phyloP scores from a whole-genome alignment of 2,888 invertebrate species.

The Pseudococcus viburni region DNA sequence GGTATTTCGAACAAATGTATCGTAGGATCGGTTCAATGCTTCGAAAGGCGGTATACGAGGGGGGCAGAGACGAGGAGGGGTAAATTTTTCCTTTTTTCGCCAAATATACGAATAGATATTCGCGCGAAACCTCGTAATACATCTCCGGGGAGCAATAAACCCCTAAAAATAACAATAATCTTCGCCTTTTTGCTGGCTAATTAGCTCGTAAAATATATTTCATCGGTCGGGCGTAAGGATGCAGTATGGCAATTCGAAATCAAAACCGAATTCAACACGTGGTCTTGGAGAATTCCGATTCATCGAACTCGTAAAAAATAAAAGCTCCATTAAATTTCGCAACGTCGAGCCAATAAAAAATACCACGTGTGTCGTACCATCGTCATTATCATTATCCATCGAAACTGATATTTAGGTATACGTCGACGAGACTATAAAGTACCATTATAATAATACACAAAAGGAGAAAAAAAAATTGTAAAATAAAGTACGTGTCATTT shows the following conservation, averaged over 20 bases:
- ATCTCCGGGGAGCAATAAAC: background rate
- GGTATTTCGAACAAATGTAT: conserved; percentile 19
- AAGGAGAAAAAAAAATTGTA: background rate
- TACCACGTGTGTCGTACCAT: background rate
- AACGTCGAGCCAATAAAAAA: background rate
- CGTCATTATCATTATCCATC: background rate
- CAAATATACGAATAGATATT: background rate
- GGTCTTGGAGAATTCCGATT: background rate
- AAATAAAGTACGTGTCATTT: conserved; percentile 44
- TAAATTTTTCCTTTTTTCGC: background rate
- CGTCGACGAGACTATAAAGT: too few relatives aligned
- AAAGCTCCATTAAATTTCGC: conserved; percentile 12
- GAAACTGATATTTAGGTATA: background rate
- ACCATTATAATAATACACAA: background rate
- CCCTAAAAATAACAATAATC: conserved; percentile 38
- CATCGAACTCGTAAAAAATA: conserved; percentile 31
- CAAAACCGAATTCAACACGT: background rate
- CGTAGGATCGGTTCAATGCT: background rate
- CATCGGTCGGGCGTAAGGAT: background rate
- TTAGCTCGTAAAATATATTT: background rate
- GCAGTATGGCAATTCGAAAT: background rate
- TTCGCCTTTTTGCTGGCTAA: background rate
- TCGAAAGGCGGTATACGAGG: background rate
- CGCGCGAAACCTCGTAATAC: background rate
- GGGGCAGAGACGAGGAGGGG: background rate